A percentile compares a stretch with the other conserved stretches of the same genome.
These are phyloP conservation scores for Eospalax fontanierii DNA, from an alignment of 2,797 vertebrate genomes.

Conservation along the genomic window DNA sequence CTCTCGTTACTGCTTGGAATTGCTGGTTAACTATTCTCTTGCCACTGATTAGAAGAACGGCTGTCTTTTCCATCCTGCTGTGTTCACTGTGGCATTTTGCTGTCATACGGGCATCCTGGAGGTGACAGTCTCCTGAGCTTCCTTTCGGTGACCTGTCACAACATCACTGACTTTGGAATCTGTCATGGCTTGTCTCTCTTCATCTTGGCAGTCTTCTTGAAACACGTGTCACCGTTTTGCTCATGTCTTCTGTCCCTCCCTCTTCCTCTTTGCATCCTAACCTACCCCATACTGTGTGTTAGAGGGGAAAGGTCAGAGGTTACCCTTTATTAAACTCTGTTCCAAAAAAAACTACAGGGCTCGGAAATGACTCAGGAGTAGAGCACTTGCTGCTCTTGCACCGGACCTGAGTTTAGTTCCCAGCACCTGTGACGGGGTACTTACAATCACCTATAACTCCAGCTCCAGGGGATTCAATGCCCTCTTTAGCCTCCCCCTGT, in stretches of 20 bases:
- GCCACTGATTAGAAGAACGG: slow-evolving; percentile 67
- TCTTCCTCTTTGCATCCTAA: neutral
- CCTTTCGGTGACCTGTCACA: neutral
- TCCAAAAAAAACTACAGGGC: neutral
- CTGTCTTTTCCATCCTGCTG: neutral
- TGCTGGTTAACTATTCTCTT: slow-evolving; percentile 70
- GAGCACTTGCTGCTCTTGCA: neutral
- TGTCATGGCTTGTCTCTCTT: neutral
- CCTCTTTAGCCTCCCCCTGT: neutral
- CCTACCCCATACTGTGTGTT: neutral
- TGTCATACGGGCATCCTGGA: neutral
- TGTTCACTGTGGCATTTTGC: neutral
- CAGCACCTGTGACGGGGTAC: neutral
- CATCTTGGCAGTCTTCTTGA: slow-evolving; percentile 6
- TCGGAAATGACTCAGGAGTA: neutral
- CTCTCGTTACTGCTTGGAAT: slow-evolving; percentile 62
- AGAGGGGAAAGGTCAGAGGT: neutral
- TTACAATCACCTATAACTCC: neutral
- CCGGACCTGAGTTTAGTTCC: neutral
- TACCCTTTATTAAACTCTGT: neutral
- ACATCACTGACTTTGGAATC: neutral
- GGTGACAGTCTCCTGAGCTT: neutral
- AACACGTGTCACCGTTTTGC: slow-evolving; percentile 9
- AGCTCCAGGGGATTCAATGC: neutral
- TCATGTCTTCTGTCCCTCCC: neutral